Conservation (phyloP, 2,888 invertebrate genomes). For the Cantharis nigra region DNA sequence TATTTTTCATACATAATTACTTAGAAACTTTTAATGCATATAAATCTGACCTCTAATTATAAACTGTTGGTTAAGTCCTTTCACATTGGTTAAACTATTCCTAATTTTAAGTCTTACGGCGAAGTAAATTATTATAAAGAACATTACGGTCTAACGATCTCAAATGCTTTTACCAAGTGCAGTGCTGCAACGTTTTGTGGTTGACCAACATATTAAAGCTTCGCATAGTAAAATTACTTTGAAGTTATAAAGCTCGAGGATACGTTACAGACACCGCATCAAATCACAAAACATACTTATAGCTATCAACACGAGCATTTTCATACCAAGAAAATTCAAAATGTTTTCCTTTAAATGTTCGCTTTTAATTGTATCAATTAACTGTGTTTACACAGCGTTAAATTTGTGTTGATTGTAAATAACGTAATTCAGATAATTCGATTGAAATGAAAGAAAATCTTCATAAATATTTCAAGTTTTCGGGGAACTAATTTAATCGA, state of each 20-base stretch:
- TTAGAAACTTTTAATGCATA: neutral
- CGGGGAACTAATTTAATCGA: neutral
- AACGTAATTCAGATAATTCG: neutral
- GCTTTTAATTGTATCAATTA: neutral
- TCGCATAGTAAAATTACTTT: conserved; percentile 16
- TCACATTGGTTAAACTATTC: no score
- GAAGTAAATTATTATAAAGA: neutral
- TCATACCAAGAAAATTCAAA: neutral
- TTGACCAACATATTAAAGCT: conserved; percentile 21
- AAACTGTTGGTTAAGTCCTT: neutral
- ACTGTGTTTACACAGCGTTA: neutral
- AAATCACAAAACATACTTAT: conserved; percentile 3
- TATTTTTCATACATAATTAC: neutral
- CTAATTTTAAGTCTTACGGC: neutral
- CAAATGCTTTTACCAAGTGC: conserved; percentile 16
- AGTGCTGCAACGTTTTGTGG: conserved; percentile 23
- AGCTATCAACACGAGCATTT: neutral
- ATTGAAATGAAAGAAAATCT: neutral
- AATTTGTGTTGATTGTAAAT: neutral
- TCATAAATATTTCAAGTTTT: neutral
- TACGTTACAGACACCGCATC: neutral
- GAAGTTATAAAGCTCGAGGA: conserved; percentile 13
- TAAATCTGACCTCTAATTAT: neutral
- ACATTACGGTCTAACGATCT: conserved; percentile 15
- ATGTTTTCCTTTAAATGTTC: neutral